A percentile compares a stretch with the other conserved stretches of the same genome.
Conservation (phyloP, 1,140 invertebrate species). For the Pentalonia nigronervosa region DNA sequence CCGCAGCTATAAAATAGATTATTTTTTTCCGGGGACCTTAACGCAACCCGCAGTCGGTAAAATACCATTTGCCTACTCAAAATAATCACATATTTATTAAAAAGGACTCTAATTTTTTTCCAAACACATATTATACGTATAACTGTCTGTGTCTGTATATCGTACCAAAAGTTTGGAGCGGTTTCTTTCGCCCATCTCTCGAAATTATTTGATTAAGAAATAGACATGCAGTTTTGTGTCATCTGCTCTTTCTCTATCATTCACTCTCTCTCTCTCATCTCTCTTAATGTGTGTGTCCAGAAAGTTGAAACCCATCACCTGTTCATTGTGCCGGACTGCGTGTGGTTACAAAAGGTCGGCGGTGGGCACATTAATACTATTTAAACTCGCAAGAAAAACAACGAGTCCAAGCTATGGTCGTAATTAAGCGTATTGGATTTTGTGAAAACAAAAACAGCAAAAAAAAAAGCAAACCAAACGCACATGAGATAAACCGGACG, state of each 20-base stretch:
- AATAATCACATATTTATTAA: neutral
- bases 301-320: slow-evolving; percentile 18
- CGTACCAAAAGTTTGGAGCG: neutral
- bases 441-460: neutral
- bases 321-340: neutral
- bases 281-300: neutral
- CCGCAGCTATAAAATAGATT: neutral
- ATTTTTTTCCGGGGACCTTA: neutral
- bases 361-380: neutral
- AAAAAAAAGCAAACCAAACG: neutral
- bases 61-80: neutral
- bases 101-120: neutral
- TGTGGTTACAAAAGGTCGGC: neutral
- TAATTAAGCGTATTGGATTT: slow-evolving; percentile 14
- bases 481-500: neutral
- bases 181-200: neutral
- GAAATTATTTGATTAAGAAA: slow-evolving; percentile 28
- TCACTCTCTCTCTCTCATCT: neutral
- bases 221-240: neutral
- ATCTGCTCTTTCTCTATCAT: neutral
- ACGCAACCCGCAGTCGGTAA: neutral
- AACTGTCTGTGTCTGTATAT: neutral
- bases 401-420: neutral
- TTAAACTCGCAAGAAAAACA: slow-evolving; percentile 21
- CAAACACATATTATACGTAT: neutral